A percentile compares a stretch with the other conserved stretches of the same genome.
Conservation (phyloP, 1,140 invertebrate genomes). For the Diabrotica undecimpunctata region DNA sequence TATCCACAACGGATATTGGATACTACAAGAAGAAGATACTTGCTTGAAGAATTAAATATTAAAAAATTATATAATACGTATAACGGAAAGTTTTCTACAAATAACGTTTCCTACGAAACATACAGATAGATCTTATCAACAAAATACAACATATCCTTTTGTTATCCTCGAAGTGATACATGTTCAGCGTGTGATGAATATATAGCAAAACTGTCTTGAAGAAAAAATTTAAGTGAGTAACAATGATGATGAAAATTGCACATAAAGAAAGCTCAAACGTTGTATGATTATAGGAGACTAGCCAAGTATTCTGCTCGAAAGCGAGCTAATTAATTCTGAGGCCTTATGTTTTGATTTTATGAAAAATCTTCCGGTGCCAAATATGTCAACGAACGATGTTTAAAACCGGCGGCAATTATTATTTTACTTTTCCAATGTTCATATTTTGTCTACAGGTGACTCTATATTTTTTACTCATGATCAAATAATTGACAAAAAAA, state of each 20-base stretch:
- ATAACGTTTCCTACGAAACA: not conserved
- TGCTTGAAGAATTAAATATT: too few species aligned
- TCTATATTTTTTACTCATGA: constrained; percentile 31
- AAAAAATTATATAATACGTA: too few species aligned
- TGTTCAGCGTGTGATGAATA: too few species aligned
- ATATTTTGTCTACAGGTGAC: constrained; percentile 24
- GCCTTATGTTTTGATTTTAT: too few species aligned
- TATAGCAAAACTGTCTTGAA: too few species aligned
- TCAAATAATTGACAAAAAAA: constrained; percentile 33
- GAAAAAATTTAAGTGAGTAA: not conserved
- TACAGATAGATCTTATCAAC: not conserved
- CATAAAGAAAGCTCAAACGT: constrained; percentile 6
- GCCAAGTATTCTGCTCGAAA: constrained; percentile 18
- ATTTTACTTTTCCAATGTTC: constrained; percentile 34
- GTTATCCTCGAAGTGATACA: too few species aligned
- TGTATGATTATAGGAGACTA: constrained; percentile 29
- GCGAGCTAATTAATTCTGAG: too few species aligned
- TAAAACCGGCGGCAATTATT: constrained; percentile 37
- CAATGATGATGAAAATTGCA: not conserved
- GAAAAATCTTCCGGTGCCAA: constrained; percentile 32
- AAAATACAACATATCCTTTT: too few species aligned
- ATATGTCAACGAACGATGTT: constrained; percentile 35
- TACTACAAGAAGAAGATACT: too few species aligned
- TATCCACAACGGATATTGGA: too few species aligned
- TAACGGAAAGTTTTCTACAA: too few species aligned